Evolutionary conservation across 2,797 vertebrate species (phyloP), one percentile per base, ranked within the genome.

Genomic region (Argentina silus): DNA sequence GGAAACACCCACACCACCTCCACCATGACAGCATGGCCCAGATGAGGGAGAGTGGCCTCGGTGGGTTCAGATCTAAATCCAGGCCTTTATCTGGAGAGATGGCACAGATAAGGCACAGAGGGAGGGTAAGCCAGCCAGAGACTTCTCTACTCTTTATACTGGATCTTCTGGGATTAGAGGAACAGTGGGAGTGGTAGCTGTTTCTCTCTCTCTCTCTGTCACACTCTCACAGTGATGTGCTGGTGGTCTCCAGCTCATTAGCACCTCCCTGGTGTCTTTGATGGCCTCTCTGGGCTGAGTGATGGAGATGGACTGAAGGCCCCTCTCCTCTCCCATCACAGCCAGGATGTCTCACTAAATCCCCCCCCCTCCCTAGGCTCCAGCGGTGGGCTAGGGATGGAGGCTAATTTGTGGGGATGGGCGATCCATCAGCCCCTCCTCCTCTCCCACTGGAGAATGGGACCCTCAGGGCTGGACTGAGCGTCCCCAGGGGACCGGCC

Each of bases 331-430:
- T 12, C 68, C 48, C n/a, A 10, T 50, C 65, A 53, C 27, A 36
- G 45, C 23, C 8, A 7, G 10, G 4, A 78, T 69, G 74, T 48
- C 55, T n/a, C 9, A 70, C 72, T 60, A 17, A 27, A 14, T 59
- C 8, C 60, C 57, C 50, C 53, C 8, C 83, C 81, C 27, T 4
- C 27, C 27, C 27, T 50, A 11, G 6, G 10, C 48, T 51, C 48
- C 48, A 51, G 48, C 12, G 12, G 48, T 50, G 48, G 7, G 47
- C 47, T 14, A 3, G 50, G 14, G 72, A 78, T 85, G 85, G 86
- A 74, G 74, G 80, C 77, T 86, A 79, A 91, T 91, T 91, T 90
- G 85, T 91, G 84, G 86, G 87, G 88, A 84, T 87, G 85, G 82
- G 70, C 77, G 65, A 92, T 89, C 88, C 88, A 90, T 93, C 89